These are phyloP conservation scores for Acleris laterana DNA, from an alignment of 2,888 invertebrate genomes.

Conservation along the genomic window DNA sequence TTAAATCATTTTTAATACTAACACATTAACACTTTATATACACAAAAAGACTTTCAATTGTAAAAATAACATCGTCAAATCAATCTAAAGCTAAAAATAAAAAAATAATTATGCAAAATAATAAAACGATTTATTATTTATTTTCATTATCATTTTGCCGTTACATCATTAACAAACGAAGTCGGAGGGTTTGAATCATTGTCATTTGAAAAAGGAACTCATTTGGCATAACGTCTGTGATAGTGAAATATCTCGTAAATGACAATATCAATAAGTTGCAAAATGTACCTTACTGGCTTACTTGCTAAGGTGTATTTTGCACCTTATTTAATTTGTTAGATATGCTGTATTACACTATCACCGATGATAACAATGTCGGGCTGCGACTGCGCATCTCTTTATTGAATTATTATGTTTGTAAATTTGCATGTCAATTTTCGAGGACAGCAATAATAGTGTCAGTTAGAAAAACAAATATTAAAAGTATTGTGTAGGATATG, in stretches of 20 bases:
- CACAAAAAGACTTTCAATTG: too few relatives aligned
- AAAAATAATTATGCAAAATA: conserved; percentile 6
- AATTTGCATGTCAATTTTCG: conserved; percentile 62
- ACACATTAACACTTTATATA: too few relatives aligned
- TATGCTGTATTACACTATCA: too few relatives aligned
- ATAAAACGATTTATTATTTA: conserved; percentile 28
- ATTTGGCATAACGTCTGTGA: conserved; percentile 62
- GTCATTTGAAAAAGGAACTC: conserved; percentile 50
- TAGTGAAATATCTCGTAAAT: too few relatives aligned
- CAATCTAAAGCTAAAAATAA: too few relatives aligned
- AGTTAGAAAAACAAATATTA: conserved; percentile 1
- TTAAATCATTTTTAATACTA: too few relatives aligned
- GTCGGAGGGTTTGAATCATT: conserved; percentile 44
- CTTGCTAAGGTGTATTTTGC: too few relatives aligned
- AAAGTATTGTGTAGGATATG: neutral
- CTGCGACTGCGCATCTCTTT: too few relatives aligned
- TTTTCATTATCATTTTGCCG: conserved; percentile 31
- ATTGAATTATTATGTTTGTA: conserved; percentile 14
- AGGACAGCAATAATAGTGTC: conserved; percentile 18
- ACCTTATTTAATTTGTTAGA: too few relatives aligned
- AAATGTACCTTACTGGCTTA: too few relatives aligned
- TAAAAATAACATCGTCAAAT: too few relatives aligned
- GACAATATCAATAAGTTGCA: too few relatives aligned
- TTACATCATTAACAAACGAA: conserved; percentile 32
- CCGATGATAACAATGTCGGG: neutral